Percentiles rank a stretch among this genome's conserved stretches.
These are phyloP conservation scores for Anarrhichthys ocellatus DNA, from an alignment of 2,113 vertebrate species.

Conservation along the genomic window DNA sequence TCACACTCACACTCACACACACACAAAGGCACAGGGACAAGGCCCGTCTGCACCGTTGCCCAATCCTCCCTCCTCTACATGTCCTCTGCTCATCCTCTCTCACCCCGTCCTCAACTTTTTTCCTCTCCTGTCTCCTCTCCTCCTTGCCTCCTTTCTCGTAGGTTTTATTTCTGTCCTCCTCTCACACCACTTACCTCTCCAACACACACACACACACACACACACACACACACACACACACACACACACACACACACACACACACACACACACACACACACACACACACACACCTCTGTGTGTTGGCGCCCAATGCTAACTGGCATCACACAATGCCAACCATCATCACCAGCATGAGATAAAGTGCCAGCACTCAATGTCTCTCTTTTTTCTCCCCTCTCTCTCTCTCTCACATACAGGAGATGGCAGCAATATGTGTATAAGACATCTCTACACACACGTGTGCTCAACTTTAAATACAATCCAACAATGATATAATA, in stretches of 20 bases:
- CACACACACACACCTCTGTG: conserved; percentile 61
- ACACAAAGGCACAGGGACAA: conserved; percentile 45
- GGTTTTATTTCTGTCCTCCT: conserved; percentile 42
- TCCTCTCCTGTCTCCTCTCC: conserved; percentile 11
- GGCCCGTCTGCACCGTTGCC: conserved; percentile 67
- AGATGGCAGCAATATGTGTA: conserved; percentile 6
- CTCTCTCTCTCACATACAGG: neutral
- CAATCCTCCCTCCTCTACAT: conserved; percentile 41
- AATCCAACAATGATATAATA: neutral
- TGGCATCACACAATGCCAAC: conserved; percentile 62
- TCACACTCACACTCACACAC: conserved; percentile 36
- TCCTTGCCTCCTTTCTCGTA: conserved; percentile 1
- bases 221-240: conserved; percentile 43
- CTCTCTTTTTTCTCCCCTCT: neutral
- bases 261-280: conserved; percentile 44
- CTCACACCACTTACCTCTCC: conserved; percentile 44
- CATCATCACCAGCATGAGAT: conserved; percentile 58
- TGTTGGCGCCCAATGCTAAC: conserved; percentile 57
- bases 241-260: conserved; percentile 44
- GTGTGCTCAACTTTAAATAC: neutral
- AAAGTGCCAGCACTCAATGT: conserved; percentile 58
- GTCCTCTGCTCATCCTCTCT: conserved; percentile 25
- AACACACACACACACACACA: conserved; percentile 44
- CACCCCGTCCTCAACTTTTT: conserved; percentile 21
- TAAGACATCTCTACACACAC: neutral